These are phyloP conservation scores for Colius striatus DNA, from an alignment of 2,113 vertebrate genomes.

Conservation along the genomic window DNA sequence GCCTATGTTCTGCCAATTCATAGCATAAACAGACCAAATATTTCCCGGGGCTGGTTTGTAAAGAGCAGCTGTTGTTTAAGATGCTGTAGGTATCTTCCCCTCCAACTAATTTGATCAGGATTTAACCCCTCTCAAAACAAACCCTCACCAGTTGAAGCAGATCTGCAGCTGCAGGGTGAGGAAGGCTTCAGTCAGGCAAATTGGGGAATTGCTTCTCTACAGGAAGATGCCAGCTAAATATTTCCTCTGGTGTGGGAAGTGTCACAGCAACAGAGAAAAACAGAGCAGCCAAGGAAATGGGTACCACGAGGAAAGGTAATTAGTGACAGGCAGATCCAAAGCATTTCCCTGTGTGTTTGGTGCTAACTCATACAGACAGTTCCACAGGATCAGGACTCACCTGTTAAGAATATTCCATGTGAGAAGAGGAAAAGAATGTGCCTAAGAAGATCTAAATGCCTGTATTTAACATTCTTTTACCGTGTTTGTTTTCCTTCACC, in stretches of 20 bases:
- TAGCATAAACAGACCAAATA: neutral
- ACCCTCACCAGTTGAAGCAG: neutral
- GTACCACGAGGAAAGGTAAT: neutral
- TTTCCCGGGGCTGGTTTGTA: conserved; percentile 19
- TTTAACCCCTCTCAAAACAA: neutral
- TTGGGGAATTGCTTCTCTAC: neutral
- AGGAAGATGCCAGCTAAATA: neutral
- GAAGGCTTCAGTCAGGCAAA: neutral
- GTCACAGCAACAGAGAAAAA: neutral
- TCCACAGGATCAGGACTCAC: neutral
- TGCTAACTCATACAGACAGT: neutral
- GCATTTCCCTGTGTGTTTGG: neutral
- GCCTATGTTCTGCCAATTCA: conserved; percentile 26
- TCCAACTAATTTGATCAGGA: neutral
- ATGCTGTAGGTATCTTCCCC: neutral
- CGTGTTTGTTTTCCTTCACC: neutral
- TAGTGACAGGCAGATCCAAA: neutral
- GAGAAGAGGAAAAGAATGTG: neutral
- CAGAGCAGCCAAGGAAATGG: conserved; percentile 9
- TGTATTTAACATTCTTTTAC: neutral
- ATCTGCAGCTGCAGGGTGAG: neutral
- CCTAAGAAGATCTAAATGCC: neutral
- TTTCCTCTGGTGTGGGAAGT: neutral
- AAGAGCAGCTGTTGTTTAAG: conserved; percentile 15
- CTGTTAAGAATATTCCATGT: neutral